A percentile compares a stretch with the other conserved stretches of the same genome.
Conservation (phyloP, 2,797 vertebrate genomes). For the Sciaenops ocellatus region DNA sequence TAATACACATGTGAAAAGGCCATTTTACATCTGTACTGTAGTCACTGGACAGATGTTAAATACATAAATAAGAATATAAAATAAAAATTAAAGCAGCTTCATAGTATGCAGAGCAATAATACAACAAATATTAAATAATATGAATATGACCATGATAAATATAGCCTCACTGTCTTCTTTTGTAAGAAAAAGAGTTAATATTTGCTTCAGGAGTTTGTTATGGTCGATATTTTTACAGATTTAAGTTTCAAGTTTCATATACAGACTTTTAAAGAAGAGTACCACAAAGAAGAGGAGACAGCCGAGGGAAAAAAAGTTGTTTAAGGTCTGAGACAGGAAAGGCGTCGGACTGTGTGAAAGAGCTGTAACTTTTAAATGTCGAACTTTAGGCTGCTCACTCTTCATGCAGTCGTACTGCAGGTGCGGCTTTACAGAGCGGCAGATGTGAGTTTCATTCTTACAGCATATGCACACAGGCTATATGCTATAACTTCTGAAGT, state of each 20-base stretch:
- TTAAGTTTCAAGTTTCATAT: neutral
- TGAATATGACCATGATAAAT: neutral
- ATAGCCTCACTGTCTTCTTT: neutral
- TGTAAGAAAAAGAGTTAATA: neutral
- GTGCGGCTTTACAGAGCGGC: constrained; percentile 11
- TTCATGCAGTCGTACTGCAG: constrained; percentile 12
- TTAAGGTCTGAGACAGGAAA: constrained; percentile 5
- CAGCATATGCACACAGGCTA: neutral
- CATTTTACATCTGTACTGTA: neutral
- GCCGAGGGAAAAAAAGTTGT: neutral
- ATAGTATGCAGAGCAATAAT: neutral
- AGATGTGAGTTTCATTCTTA: constrained; percentile 39
- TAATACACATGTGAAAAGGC: too few relatives aligned
- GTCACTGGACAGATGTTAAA: neutral
- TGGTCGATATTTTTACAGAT: neutral
- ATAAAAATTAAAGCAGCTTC: neutral
- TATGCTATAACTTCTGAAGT: neutral
- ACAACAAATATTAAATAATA: neutral
- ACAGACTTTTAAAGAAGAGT: neutral
- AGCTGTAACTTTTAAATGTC: neutral
- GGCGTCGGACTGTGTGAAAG: neutral
- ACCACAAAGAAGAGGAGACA: neutral
- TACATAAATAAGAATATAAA: neutral
- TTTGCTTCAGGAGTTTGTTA: neutral
- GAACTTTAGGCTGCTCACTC: neutral